phyloP scores from a whole-genome alignment of 2,797 vertebrate species.

The Anguilla marmorata region DNA sequence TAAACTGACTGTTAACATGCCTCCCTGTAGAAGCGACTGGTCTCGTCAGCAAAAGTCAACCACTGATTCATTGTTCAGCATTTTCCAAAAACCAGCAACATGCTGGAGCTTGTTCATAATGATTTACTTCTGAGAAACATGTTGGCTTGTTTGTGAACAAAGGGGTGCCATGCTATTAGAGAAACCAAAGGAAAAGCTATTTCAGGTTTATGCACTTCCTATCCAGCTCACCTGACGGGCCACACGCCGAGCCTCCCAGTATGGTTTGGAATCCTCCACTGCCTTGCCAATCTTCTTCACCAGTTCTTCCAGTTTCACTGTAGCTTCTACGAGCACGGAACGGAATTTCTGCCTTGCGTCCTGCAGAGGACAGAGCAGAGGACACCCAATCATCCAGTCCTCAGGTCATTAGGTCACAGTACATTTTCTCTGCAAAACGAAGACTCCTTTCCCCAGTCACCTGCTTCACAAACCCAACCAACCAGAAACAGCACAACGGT shows the following conservation, averaged over 20 bases:
- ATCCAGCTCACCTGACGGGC: slow-evolving; percentile 83
- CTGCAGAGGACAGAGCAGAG: slow-evolving; percentile 58
- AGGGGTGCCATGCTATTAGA: background rate
- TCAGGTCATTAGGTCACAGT: background rate
- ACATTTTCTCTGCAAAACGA: background rate
- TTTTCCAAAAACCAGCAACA: background rate
- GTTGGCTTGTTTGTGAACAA: background rate
- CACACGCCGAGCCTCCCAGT: slow-evolving; percentile 92
- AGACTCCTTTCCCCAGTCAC: background rate
- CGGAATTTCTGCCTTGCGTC: slow-evolving; percentile 93
- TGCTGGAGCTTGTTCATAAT: background rate
- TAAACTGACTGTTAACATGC: background rate
- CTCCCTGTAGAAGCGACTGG: background rate
- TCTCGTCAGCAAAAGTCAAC: background rate
- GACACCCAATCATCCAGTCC: background rate
- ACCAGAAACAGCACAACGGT: background rate
- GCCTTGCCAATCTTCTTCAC: slow-evolving; percentile 92
- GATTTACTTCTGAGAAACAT: background rate
- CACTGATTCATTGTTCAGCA: no score
- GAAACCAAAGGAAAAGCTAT: background rate
- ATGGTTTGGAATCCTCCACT: slow-evolving; percentile 96
- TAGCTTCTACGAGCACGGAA: slow-evolving; percentile 87
- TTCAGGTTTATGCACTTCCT: background rate
- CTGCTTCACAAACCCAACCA: background rate
- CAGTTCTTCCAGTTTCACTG: slow-evolving; percentile 89